These are phyloP conservation scores for Coptodon rendalli DNA, from an alignment of 2,113 vertebrate genomes.

Conservation along the genomic window DNA sequence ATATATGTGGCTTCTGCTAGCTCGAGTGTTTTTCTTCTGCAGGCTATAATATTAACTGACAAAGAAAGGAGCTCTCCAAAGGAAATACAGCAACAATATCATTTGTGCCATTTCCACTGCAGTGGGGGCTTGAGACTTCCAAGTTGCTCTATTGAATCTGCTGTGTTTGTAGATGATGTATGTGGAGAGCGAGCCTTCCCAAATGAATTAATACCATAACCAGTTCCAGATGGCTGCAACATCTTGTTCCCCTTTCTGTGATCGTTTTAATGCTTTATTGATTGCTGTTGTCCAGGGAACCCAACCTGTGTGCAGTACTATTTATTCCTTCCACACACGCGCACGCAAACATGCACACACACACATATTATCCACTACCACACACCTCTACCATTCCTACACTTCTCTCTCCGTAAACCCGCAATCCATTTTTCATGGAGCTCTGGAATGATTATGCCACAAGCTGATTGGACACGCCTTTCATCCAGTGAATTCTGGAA, in stretches of 20 bases:
- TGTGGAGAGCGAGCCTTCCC: constrained; percentile 25
- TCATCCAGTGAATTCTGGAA: not conserved
- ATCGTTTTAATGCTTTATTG: constrained; percentile 72
- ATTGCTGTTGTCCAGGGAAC: constrained; percentile 52
- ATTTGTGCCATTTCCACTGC: constrained; percentile 18
- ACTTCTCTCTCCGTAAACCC: constrained; percentile 3
- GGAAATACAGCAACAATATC: constrained; percentile 21
- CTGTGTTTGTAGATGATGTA: constrained; percentile 40
- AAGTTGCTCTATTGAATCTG: constrained; percentile 20
- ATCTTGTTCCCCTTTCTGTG: constrained; percentile 58
- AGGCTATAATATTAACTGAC: not conserved
- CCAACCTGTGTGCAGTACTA: constrained; percentile 13
- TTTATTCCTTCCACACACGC: constrained; percentile 13
- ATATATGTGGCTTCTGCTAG: not conserved
- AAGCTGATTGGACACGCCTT: constrained; percentile 47
- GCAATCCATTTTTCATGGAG: constrained; percentile 57
- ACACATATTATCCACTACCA: not conserved
- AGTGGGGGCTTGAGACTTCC: not conserved
- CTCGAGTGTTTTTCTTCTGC: not conserved
- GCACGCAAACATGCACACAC: not conserved
- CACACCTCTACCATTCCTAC: not conserved
- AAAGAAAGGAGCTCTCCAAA: not conserved
- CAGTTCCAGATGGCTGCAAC: constrained; percentile 52
- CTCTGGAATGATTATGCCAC: constrained; percentile 23
- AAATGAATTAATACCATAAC: constrained; percentile 65